Evolutionary conservation across 2,888 invertebrate genomes (phyloP).

Genomic region (Platycheirus rosarum): DNA sequence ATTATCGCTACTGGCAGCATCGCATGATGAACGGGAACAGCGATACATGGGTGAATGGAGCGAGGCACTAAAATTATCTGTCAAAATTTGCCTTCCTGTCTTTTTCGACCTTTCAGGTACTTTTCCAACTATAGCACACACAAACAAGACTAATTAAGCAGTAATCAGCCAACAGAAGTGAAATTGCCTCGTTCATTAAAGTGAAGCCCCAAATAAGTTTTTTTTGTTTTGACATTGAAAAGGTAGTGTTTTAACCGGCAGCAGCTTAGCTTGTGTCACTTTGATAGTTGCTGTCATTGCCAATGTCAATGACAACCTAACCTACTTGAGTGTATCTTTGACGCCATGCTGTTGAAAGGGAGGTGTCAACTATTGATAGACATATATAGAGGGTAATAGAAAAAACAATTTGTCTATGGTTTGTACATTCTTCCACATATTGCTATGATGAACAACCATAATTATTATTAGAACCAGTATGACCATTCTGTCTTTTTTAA

Average conservation of each 20-base stretch:
- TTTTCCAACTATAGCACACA: too few relatives aligned
- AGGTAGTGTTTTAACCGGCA: neutral
- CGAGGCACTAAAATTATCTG: conserved; percentile 45
- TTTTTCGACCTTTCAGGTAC: too few relatives aligned
- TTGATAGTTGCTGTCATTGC: conserved; percentile 5
- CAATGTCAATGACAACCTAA: conserved; percentile 44
- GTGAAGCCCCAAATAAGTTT: conserved; percentile 4
- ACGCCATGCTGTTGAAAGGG: neutral
- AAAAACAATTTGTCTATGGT: neutral
- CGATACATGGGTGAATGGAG: conserved; percentile 46
- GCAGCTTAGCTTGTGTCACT: conserved; percentile 3
- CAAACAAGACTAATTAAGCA: conserved; percentile 60
- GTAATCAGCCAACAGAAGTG: conserved; percentile 55
- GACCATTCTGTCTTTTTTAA: too few relatives aligned
- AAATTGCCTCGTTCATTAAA: conserved; percentile 46
- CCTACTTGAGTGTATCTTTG: neutral
- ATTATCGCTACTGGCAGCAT: neutral
- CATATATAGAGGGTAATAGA: neutral
- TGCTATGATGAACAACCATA: too few relatives aligned
- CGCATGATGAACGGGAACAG: conserved; percentile 49
- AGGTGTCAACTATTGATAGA: conserved; percentile 1
- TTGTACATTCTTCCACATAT: too few relatives aligned
- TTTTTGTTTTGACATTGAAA: neutral
- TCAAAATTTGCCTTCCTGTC: conserved; percentile 49
- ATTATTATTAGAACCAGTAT: too few relatives aligned